phyloP scores from a whole-genome alignment of 2,113 vertebrate species.

The Silurus glanis region DNA sequence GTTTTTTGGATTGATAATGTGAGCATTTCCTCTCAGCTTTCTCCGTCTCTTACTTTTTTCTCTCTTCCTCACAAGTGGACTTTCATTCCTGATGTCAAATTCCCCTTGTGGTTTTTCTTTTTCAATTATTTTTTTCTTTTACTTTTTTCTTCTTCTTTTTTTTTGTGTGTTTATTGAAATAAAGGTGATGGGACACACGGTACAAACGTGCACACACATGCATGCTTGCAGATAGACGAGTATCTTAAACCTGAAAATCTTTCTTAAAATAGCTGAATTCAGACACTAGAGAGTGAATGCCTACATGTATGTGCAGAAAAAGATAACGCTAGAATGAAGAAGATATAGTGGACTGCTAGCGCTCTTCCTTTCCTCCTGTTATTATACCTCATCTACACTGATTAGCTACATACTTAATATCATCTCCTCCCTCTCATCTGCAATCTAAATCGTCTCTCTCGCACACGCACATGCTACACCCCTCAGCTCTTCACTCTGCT shows the following conservation, averaged over 20 bases:
- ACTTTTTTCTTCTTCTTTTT: neutral
- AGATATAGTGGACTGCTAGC: neutral
- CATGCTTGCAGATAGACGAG: neutral
- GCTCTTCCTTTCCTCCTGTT: neutral
- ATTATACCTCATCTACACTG: neutral
- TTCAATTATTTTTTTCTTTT: too few relatives aligned
- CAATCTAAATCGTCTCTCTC: conserved; percentile 16
- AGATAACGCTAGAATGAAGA: too few relatives aligned
- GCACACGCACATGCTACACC: neutral
- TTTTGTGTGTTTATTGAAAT: neutral
- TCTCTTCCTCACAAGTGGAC: conserved; percentile 33
- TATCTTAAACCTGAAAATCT: too few relatives aligned
- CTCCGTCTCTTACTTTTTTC: conserved; percentile 16
- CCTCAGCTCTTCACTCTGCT: neutral
- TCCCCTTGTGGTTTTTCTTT: neutral
- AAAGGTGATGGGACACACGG: too few relatives aligned
- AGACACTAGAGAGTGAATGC: too few relatives aligned
- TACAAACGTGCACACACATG: neutral
- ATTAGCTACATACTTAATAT: conserved; percentile 5
- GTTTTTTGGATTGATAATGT: conserved; percentile 54
- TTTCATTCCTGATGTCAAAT: conserved; percentile 38
- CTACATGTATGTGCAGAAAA: too few relatives aligned
- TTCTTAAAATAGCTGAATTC: too few relatives aligned
- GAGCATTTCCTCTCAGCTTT: conserved; percentile 44
- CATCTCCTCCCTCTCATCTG: neutral